These are phyloP conservation scores for Palythoa caribaeorum DNA, from an alignment of 92 coral and sea anemone species.

Conservation along the genomic window DNA sequence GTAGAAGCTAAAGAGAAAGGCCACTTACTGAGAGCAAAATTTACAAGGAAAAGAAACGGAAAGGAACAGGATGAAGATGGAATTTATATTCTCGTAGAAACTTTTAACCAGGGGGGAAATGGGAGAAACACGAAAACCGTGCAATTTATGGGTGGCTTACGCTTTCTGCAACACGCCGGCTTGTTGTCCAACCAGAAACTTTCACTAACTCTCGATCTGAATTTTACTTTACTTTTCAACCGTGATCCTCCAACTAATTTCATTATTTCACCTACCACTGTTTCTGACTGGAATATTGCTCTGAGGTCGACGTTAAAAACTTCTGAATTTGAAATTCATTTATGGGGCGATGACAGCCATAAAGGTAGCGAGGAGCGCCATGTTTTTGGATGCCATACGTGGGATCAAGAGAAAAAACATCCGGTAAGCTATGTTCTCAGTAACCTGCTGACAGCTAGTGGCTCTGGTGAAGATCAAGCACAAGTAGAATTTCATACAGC, in stretches of 20 bases:
- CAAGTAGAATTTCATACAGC: slow-evolving; percentile 16
- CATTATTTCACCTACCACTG: slow-evolving; percentile 30
- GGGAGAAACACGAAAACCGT: neutral
- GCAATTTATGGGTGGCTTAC: slow-evolving; percentile 24
- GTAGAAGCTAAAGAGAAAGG: neutral
- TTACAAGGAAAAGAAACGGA: neutral
- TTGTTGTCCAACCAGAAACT: slow-evolving; percentile 30
- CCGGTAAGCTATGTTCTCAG: slow-evolving; percentile 29
- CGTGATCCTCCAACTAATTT: slow-evolving; percentile 30
- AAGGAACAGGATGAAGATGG: neutral
- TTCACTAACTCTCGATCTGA: slow-evolving; percentile 18
- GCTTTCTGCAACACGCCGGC: slow-evolving; percentile 38
- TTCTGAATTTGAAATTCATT: slow-evolving; percentile 8
- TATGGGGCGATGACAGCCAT: slow-evolving; percentile 41
- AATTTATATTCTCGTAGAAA: neutral
- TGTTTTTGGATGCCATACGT: slow-evolving; percentile 41
- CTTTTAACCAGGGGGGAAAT: neutral
- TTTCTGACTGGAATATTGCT: slow-evolving; percentile 7
- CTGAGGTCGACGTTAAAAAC: neutral
- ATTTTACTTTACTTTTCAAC: slow-evolving; percentile 15
- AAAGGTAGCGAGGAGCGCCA: slow-evolving; percentile 49
- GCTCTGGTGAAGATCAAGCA: slow-evolving; percentile 46
- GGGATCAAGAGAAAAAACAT: neutral
- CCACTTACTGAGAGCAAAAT: neutral
- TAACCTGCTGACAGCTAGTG: slow-evolving; percentile 38